These are phyloP conservation scores for Nephila pilipes DNA, from an alignment of 1,140 invertebrate species.

Conservation along the genomic window DNA sequence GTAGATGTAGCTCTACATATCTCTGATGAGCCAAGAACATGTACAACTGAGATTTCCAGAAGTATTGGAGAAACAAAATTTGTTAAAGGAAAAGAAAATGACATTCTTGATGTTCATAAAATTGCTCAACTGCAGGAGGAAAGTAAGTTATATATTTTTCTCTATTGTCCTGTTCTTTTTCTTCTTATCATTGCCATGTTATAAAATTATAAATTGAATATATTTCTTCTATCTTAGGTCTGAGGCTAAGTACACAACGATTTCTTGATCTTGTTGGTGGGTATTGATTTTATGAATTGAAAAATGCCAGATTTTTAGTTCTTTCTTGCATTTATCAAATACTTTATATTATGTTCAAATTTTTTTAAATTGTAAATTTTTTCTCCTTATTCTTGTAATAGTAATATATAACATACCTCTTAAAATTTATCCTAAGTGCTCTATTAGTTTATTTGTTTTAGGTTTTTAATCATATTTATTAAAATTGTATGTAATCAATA, in stretches of 20 bases:
- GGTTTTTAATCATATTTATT: too few species aligned
- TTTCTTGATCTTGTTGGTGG: not conserved
- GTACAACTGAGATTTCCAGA: not conserved
- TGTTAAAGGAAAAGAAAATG: constrained; percentile 49
- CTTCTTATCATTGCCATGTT: constrained; percentile 1
- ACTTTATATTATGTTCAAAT: too few species aligned
- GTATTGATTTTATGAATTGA: not conserved
- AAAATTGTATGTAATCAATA: too few species aligned
- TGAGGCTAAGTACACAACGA: constrained; percentile 13
- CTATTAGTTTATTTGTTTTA: too few species aligned
- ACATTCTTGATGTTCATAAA: constrained; percentile 55
- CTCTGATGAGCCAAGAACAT: not conserved
- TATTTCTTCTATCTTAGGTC: constrained; percentile 34
- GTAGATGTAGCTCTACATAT: not conserved
- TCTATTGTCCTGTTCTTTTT: not conserved
- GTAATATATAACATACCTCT: too few species aligned
- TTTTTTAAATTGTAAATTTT: too few species aligned
- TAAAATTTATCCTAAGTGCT: too few species aligned
- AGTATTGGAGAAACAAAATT: not conserved
- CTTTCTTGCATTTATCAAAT: too few species aligned
- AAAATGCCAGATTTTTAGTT: too few species aligned
- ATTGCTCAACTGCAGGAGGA: constrained; percentile 69
- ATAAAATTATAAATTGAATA: not conserved
- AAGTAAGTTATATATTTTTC: constrained; percentile 47
- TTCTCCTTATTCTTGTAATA: too few species aligned